Conservation (phyloP, 2,888 invertebrate species). For the Quadroppia sp. region DNA sequence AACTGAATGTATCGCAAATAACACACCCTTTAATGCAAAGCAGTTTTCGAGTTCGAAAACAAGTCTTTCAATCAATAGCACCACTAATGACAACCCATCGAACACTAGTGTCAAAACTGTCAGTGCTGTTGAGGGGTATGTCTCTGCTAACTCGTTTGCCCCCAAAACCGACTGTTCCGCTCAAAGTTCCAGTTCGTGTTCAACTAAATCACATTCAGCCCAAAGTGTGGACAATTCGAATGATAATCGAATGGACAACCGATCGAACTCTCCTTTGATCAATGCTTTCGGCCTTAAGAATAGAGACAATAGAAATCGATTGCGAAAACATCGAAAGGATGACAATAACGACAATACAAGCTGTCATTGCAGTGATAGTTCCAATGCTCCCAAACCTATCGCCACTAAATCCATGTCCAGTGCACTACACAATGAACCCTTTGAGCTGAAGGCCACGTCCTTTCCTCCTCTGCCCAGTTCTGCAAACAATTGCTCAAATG, state of each 20-base stretch:
- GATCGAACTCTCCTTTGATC: slow-evolving; percentile 8
- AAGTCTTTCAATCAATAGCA: slow-evolving; percentile 1
- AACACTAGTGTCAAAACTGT: background rate
- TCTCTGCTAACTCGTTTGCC: background rate
- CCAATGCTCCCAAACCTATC: slow-evolving; percentile 44
- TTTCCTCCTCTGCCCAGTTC: slow-evolving; percentile 74
- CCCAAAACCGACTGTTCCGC: background rate
- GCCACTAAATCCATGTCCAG: background rate
- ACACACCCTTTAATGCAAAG: background rate
- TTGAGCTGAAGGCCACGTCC: slow-evolving; percentile 72
- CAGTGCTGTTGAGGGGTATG: slow-evolving; percentile 7
- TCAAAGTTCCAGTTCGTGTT: slow-evolving; percentile 8
- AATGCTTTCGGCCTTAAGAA: background rate
- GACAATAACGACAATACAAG: background rate
- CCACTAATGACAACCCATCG: background rate
- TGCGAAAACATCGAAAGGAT: slow-evolving; percentile 6
- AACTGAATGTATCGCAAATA: slow-evolving; percentile 24
- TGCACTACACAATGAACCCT: slow-evolving; percentile 50
- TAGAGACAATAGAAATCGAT: background rate
- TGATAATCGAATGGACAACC: background rate
- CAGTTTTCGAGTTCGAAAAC: slow-evolving; percentile 21
- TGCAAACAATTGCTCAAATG: slow-evolving; percentile 49
- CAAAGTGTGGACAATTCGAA: slow-evolving; percentile 1
- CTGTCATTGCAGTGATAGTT: slow-evolving; percentile 40
- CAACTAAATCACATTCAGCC: slow-evolving; percentile 7